Evolutionary conservation across 2,113 vertebrate genomes (phyloP).

Genomic region (Puma concolor): DNA sequence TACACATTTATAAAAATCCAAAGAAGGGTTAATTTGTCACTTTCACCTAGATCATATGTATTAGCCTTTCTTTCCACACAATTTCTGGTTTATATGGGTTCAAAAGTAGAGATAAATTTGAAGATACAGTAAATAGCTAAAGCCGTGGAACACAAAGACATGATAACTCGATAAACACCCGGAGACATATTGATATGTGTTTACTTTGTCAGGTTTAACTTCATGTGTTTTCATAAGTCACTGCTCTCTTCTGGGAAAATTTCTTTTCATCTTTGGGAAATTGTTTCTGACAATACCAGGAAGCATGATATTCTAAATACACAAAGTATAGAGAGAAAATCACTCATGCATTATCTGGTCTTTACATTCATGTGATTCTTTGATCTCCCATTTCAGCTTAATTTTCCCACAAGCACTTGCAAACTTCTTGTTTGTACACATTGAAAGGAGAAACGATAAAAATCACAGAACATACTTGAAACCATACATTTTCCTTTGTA

Average conservation of each 20-base stretch:
- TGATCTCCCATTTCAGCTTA: conserved; percentile 7
- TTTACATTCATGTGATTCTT: neutral
- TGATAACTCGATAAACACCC: neutral
- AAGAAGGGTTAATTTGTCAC: neutral
- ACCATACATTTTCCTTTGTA: neutral
- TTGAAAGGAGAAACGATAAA: neutral
- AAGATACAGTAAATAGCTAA: neutral
- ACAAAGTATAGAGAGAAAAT: neutral
- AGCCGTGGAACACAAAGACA: neutral
- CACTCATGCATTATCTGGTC: neutral
- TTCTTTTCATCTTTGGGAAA: conserved; percentile 41
- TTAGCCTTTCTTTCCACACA: neutral
- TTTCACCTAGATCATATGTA: neutral
- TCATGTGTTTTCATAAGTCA: neutral
- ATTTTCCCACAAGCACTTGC: neutral
- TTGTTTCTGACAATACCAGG: neutral
- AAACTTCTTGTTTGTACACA: neutral
- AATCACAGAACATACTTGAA: neutral
- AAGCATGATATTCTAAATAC: neutral
- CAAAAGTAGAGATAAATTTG: neutral
- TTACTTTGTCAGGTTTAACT: neutral
- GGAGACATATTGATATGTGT: neutral
- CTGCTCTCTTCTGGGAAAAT: neutral
- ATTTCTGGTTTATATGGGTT: conserved; percentile 2
- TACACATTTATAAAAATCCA: neutral